These are phyloP conservation scores for Leucophenga varia DNA, from an alignment of 1,140 invertebrate genomes.

Conservation along the genomic window DNA sequence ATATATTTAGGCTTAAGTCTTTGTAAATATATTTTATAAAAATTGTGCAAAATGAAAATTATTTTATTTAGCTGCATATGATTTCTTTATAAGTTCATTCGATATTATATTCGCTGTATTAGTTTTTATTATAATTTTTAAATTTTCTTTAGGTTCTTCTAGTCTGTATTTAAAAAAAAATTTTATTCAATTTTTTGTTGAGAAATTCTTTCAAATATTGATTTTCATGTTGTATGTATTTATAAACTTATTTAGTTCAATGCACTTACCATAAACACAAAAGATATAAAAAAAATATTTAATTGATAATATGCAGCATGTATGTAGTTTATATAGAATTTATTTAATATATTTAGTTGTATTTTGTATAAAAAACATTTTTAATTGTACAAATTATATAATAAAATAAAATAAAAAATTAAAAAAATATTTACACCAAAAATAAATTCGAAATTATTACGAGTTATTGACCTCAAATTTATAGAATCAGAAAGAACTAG, in stretches of 20 bases:
- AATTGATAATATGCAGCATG: slow-evolving; percentile 13
- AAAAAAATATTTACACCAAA: slow-evolving; percentile 34
- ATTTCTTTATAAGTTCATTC: slow-evolving; percentile 23
- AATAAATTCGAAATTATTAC: too few relatives aligned
- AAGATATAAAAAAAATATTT: too few relatives aligned
- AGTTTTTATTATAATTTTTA: too few relatives aligned
- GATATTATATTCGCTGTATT: slow-evolving; percentile 39
- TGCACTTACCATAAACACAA: slow-evolving; percentile 19
- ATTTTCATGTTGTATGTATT: slow-evolving; percentile 24
- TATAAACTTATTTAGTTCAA: slow-evolving; percentile 22
- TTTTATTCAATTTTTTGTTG: slow-evolving; percentile 23
- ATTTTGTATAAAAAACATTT: slow-evolving; percentile 39
- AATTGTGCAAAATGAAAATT: slow-evolving; percentile 22
- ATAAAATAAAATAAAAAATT: slow-evolving; percentile 42
- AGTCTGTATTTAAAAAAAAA: slow-evolving; percentile 43
- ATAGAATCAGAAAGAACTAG: too few relatives aligned
- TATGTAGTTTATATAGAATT: slow-evolving; percentile 24
- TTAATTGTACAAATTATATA: slow-evolving; percentile 53
- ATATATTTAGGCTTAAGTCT: too few relatives aligned
- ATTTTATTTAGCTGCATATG: slow-evolving; percentile 22
- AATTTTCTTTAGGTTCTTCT: slow-evolving; percentile 39
- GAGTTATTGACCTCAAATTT: too few relatives aligned
- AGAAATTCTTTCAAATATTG: slow-evolving; percentile 19
- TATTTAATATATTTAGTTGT: slow-evolving; percentile 20
- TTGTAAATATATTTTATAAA: slow-evolving; percentile 40